Percentiles rank a stretch among this genome's conserved stretches.
Conservation (phyloP, 2,888 invertebrate genomes). For the Encarsia formosa region DNA sequence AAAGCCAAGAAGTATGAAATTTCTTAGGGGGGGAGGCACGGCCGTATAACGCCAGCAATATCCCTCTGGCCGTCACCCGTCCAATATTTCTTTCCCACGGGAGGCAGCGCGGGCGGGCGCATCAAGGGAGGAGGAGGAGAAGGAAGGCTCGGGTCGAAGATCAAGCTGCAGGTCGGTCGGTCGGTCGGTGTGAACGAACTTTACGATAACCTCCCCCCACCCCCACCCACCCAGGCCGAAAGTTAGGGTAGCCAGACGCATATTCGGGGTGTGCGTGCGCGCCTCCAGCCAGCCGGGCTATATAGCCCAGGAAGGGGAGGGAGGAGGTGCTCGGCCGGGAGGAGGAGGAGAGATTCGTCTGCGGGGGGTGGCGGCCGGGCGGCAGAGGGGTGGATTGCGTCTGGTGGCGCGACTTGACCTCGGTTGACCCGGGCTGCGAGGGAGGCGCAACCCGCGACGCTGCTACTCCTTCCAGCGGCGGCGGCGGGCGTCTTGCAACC, state of each 20-base stretch:
- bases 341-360: conserved; percentile 32
- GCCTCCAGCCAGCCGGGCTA: conserved; percentile 13
- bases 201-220: conserved; percentile 32
- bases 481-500: conserved; percentile 36
- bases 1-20: no score
- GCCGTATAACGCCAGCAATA: no score
- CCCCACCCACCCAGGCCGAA: no score
- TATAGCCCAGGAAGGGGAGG: conserved; percentile 2
- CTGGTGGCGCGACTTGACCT: conserved; percentile 52
- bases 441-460: conserved; percentile 31
- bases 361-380: conserved; percentile 42
- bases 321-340: conserved; percentile 27
- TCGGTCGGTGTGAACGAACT: conserved; percentile 30
- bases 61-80: conserved; percentile 26
- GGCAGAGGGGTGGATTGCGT: conserved; percentile 48
- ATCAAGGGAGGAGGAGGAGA: conserved; percentile 16
- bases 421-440: conserved; percentile 48
- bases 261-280: conserved; percentile 32
- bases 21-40: no score
- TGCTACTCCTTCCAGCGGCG: conserved; percentile 28
- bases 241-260: conserved; percentile 32
- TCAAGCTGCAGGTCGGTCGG: conserved; percentile 19
- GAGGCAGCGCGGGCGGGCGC: conserved; percentile 15
- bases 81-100: no score
- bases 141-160: conserved; percentile 22